These are phyloP conservation scores for Echinometra lucunter DNA, from an alignment of 53 echinoderm and acorn worm genomes.

Conservation along the genomic window DNA sequence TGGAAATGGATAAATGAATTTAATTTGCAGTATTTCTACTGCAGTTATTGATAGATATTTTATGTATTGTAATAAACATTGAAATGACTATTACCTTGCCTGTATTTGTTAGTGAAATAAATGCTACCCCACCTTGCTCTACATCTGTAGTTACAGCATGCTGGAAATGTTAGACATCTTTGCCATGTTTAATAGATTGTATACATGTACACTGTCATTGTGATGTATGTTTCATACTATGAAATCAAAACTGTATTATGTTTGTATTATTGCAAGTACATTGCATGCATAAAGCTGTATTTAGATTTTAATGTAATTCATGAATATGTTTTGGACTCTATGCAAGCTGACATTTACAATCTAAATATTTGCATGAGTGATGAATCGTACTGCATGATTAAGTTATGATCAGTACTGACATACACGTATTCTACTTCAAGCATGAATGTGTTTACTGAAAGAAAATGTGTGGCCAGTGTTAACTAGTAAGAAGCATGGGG, in stretches of 20 bases:
- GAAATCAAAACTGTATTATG: not conserved
- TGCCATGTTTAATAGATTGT: not conserved
- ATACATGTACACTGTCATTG: not conserved
- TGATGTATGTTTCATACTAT: not conserved
- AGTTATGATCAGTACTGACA: not conserved
- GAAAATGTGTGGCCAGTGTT: not conserved
- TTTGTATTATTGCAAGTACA: not conserved
- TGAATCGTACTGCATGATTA: not conserved
- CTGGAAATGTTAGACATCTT: not conserved
- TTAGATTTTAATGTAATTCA: not conserved
- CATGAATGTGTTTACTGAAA: not conserved
- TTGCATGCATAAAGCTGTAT: not conserved
- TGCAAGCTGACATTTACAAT: not conserved
- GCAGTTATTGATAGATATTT: no score
- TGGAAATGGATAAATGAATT: no score
- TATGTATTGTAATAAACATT: no score
- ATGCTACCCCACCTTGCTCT: not conserved
- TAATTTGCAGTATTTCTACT: no score
- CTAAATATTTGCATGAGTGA: conserved; percentile 17
- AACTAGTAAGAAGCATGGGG: not conserved
- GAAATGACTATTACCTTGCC: no score
- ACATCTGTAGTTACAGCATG: not conserved
- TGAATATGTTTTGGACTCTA: not conserved
- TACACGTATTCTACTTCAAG: not conserved
- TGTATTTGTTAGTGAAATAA: no score